Conservation (phyloP, 2,888 invertebrate species). For the Acanthococcus lagerstroemiae region DNA sequence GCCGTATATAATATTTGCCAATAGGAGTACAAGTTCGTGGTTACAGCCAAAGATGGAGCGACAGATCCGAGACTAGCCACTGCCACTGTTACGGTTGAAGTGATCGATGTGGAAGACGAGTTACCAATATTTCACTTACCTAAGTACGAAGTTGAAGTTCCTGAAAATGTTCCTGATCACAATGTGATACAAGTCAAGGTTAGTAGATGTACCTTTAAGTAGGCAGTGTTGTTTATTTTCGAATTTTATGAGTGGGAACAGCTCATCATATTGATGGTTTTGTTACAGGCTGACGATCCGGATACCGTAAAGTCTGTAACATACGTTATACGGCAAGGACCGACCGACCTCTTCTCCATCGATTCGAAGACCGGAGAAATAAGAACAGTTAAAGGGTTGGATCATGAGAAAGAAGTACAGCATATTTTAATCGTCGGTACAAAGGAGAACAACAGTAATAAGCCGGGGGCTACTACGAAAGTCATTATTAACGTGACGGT, state of each 20-base stretch:
- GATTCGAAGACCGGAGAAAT: constrained; percentile 70
- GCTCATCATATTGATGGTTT: not conserved
- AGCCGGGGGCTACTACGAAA: constrained; percentile 60
- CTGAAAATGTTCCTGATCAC: constrained; percentile 71
- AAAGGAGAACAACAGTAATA: constrained; percentile 63
- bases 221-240: not conserved
- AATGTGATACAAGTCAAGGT: constrained; percentile 69
- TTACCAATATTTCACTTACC: constrained; percentile 63
- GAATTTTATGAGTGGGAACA: not conserved
- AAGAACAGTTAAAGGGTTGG: constrained; percentile 62
- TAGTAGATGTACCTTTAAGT: constrained; percentile 31
- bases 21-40: constrained; percentile 69
- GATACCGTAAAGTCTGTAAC: constrained; percentile 71
- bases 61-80: constrained; percentile 75
- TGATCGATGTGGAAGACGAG: constrained; percentile 73
- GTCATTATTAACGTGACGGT: constrained; percentile 62
- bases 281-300: constrained; percentile 65
- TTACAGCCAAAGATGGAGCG: constrained; percentile 80
- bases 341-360: constrained; percentile 69
- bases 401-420: constrained; percentile 63
- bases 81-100: constrained; percentile 70
- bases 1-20: no score
- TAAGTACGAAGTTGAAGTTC: constrained; percentile 66
- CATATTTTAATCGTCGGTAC: constrained; percentile 72
- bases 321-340: constrained; percentile 71